A percentile compares a stretch with the other conserved stretches of the same genome.
Conservation (phyloP, 37 sponge, comb jelly and placozoan species). For the Cliona cf. orientalis region DNA sequence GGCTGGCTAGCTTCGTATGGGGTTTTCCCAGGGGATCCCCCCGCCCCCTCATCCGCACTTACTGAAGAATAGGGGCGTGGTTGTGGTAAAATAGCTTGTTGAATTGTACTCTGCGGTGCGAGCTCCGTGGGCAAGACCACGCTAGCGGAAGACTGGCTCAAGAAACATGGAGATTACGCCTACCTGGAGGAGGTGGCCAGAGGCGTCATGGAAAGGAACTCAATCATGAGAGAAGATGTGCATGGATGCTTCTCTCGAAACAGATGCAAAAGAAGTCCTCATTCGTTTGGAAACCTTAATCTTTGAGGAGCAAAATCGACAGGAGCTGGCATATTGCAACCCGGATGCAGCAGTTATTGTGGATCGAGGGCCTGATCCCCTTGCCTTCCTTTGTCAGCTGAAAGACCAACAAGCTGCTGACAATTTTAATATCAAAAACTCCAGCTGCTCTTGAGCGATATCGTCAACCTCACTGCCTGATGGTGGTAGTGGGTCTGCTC, state of each 20-base stretch:
- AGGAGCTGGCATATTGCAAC: constrained; percentile 25
- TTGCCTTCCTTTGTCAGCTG: neutral
- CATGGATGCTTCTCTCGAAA: constrained; percentile 43
- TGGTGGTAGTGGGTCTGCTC: constrained; percentile 67
- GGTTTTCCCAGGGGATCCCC: no score
- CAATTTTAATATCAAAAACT: neutral
- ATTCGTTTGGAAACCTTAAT: constrained; percentile 50
- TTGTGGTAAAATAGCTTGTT: constrained; percentile 29
- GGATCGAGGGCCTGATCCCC: constrained; percentile 78
- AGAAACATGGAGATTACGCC: constrained; percentile 33
- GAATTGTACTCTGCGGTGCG: constrained; percentile 73
- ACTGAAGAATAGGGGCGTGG: no score
- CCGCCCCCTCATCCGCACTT: no score
- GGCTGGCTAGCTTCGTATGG: no score
- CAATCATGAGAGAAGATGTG: constrained; percentile 47
- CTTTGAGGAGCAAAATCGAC: constrained; percentile 59
- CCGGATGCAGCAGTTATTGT: constrained; percentile 38
- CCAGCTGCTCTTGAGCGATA: constrained; percentile 49
- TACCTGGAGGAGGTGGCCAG: constrained; percentile 68
- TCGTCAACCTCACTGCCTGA: constrained; percentile 27
- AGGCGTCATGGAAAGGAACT: constrained; percentile 47
- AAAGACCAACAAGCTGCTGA: constrained; percentile 22
- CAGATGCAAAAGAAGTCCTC: constrained; percentile 53
- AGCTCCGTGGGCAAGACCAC: constrained; percentile 79
- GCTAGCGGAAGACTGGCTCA: constrained; percentile 65